Evolutionary conservation across 92 coral and sea anemone species (phyloP).

Genomic region (Bergia sp.): DNA sequence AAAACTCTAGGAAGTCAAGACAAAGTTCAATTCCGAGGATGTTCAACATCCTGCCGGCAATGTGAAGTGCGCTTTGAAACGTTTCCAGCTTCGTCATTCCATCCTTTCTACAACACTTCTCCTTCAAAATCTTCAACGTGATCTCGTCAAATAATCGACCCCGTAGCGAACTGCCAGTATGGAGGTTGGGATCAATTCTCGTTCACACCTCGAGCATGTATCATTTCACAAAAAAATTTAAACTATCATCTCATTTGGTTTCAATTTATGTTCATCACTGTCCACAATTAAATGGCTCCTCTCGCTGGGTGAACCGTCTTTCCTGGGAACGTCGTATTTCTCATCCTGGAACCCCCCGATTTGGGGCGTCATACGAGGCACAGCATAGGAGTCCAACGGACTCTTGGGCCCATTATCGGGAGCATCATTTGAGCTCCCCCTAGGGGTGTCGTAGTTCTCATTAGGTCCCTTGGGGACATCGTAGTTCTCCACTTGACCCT

Average conservation of each 20-base stretch:
- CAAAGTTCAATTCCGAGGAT: too few species aligned
- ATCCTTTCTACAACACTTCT: not conserved
- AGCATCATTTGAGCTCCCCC: conserved; percentile 4
- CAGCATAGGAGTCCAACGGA: conserved; percentile 7
- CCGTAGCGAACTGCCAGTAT: too few species aligned
- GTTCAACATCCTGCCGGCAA: not conserved
- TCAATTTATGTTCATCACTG: conserved; percentile 8
- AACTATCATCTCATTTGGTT: conserved; percentile 3
- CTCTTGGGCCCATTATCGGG: conserved; percentile 28
- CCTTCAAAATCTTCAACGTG: not conserved
- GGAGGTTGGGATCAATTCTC: too few species aligned
- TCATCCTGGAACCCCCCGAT: not conserved
- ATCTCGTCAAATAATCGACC: not conserved
- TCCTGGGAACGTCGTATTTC: not conserved
- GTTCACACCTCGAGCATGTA: too few species aligned
- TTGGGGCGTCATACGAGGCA: conserved; percentile 6
- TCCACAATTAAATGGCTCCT: not conserved
- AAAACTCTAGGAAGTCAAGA: too few species aligned
- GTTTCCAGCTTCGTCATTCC: not conserved
- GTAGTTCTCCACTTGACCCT: conserved; percentile 48
- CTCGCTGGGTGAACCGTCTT: not conserved
- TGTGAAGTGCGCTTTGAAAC: not conserved
- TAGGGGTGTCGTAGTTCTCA: conserved; percentile 44
- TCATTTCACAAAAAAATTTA: not conserved
- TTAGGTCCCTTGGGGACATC: conserved; percentile 60